Evolutionary conservation across 1,140 invertebrate genomes (phyloP).

Genomic region (Tribolium castaneum): DNA sequence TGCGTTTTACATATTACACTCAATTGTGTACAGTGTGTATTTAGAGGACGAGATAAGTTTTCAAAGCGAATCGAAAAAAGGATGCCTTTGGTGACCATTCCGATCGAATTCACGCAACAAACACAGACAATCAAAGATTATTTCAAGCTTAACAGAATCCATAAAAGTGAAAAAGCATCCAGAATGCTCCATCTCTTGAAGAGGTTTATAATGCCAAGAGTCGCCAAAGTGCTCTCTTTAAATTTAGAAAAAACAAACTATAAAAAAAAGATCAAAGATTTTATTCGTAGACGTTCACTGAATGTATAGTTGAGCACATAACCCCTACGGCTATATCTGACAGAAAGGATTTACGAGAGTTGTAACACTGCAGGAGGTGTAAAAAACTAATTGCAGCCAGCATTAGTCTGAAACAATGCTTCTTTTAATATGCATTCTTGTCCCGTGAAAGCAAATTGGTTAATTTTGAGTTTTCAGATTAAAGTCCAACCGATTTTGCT

Average conservation of each 20-base stretch:
- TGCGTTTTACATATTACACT: slow-evolving; percentile 8
- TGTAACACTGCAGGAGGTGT: background rate
- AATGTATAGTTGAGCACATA: background rate
- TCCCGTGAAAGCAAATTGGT: no score
- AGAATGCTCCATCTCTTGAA: no score
- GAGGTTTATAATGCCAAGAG: no score
- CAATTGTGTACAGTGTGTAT: slow-evolving; percentile 22
- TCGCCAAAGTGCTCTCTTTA: background rate
- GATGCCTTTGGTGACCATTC: background rate
- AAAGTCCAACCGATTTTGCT: no score
- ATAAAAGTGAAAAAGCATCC: background rate
- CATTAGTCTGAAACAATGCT: no score
- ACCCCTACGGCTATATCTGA: background rate
- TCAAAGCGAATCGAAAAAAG: slow-evolving; percentile 8
- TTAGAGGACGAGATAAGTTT: slow-evolving; percentile 9
- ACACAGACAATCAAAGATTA: background rate
- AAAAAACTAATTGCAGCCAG: background rate
- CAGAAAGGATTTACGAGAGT: background rate
- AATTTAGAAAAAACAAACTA: background rate
- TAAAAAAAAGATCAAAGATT: background rate
- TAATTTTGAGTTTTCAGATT: no score
- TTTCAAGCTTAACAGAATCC: background rate
- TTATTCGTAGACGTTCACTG: background rate
- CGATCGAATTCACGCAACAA: background rate
- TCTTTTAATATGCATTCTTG: no score